Evolutionary conservation across 2,113 vertebrate genomes (phyloP).

Genomic region (Megalops atlanticus): DNA sequence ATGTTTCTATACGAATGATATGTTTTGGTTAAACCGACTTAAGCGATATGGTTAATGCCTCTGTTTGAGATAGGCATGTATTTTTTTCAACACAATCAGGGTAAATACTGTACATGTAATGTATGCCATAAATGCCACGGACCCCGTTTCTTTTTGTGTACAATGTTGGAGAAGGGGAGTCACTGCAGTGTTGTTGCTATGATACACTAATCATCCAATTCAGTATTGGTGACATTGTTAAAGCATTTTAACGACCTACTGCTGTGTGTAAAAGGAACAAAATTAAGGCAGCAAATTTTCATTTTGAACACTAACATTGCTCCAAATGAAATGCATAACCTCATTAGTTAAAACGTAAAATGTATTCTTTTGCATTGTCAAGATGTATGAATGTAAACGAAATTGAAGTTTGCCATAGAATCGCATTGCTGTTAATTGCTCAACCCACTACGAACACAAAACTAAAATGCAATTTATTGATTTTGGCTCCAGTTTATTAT

Average conservation of each 20-base stretch:
- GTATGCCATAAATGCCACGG: neutral
- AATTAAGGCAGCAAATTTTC: neutral
- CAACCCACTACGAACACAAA: neutral
- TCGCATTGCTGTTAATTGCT: neutral
- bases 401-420: neutral
- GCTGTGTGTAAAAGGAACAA: neutral
- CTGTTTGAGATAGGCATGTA: neutral
- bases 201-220: slow-evolving; percentile 54
- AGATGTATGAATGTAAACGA: neutral
- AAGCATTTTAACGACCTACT: neutral
- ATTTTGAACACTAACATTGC: neutral
- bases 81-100: neutral
- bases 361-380: neutral
- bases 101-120: no score
- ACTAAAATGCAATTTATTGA: no score
- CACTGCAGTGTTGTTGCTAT: neutral
- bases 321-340: neutral
- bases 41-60: neutral
- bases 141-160: neutral
- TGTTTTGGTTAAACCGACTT: neutral
- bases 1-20: neutral
- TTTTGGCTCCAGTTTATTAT: neutral
- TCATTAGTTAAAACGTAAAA: neutral
- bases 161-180: neutral
- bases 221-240: slow-evolving; percentile 39